phyloP scores from a whole-genome alignment of 64 coral and sea anemone genomes.

The Hydrozoanthus tunicans region DNA sequence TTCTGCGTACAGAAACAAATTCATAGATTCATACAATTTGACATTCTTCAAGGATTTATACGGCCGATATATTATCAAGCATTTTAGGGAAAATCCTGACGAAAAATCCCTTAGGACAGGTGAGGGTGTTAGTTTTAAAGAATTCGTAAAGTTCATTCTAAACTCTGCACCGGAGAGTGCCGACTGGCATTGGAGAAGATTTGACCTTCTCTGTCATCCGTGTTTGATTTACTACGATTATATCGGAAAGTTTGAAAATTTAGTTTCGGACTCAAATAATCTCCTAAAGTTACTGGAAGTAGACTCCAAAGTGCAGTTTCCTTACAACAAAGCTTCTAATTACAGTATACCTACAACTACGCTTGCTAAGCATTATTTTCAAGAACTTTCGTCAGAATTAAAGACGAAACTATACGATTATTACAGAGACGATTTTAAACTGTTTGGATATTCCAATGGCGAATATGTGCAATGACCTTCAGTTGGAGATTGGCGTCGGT shows the following conservation, averaged over 20 bases:
- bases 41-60: slow-evolving; percentile 91
- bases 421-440: slow-evolving; percentile 90
- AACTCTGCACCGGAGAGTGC: slow-evolving; percentile 65
- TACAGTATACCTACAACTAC: slow-evolving; percentile 67
- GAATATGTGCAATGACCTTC: slow-evolving; percentile 49
- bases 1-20: slow-evolving; percentile 98
- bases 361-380: slow-evolving; percentile 75
- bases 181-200: slow-evolving; percentile 90
- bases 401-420: slow-evolving; percentile 76
- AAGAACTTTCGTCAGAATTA: slow-evolving; percentile 51
- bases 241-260: slow-evolving; percentile 91
- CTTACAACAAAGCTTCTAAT: slow-evolving; percentile 76
- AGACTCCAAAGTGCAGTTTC: slow-evolving; percentile 69
- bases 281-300: slow-evolving; percentile 68
- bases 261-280: slow-evolving; percentile 66
- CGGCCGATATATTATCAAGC: slow-evolving; percentile 84
- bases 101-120: slow-evolving; percentile 56
- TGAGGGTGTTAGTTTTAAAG: slow-evolving; percentile 90
- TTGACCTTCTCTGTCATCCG: slow-evolving; percentile 80
- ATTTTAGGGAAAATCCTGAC: slow-evolving; percentile 75
- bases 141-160: slow-evolving; percentile 88
- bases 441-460: slow-evolving; percentile 89
- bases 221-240: slow-evolving; percentile 96
- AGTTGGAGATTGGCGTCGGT: not conserved
- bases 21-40: slow-evolving; percentile 92